Conservation (phyloP, 1,140 invertebrate genomes). For the Oscheius sp. region DNA sequence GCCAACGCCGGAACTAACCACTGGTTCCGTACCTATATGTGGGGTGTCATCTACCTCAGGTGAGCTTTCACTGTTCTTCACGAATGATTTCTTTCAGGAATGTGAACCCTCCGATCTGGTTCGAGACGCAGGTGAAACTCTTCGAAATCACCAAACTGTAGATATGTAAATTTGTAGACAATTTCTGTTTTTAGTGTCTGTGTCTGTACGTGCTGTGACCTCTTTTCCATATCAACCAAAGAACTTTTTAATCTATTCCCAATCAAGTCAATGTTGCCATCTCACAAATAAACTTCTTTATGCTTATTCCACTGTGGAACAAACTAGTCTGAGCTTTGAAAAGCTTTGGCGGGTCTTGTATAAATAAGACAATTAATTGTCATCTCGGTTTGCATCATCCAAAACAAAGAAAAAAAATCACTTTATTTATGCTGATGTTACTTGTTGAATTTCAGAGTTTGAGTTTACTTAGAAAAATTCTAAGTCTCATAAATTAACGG, state of each 20-base stretch:
- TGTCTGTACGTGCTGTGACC: not conserved
- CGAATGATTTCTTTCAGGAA: slow-evolving; percentile 71
- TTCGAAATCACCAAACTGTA: slow-evolving; percentile 71
- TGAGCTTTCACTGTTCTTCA: slow-evolving; percentile 57
- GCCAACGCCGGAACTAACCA: slow-evolving; percentile 94
- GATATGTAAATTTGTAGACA: not conserved
- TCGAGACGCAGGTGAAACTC: slow-evolving; percentile 95
- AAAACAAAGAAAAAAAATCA: too few relatives aligned
- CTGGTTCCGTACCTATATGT: slow-evolving; percentile 99
- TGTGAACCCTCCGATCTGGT: slow-evolving; percentile 97
- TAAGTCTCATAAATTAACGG: too few relatives aligned
- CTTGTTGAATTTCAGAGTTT: too few relatives aligned
- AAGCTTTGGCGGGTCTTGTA: too few relatives aligned
- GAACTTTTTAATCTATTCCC: not conserved
- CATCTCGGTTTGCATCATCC: too few relatives aligned
- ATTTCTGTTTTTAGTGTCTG: slow-evolving; percentile 4
- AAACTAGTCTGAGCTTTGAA: too few relatives aligned
- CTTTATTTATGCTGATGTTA: too few relatives aligned
- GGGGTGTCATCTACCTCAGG: slow-evolving; percentile 97
- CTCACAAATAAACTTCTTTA: too few relatives aligned
- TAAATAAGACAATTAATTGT: too few relatives aligned
- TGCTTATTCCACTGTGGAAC: too few relatives aligned
- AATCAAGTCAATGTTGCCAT: too few relatives aligned
- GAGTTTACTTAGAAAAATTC: too few relatives aligned
- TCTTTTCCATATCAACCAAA: slow-evolving; percentile 14